Conservation (phyloP, 2,888 invertebrate species). For the Lordiphosa fenestrarum region DNA sequence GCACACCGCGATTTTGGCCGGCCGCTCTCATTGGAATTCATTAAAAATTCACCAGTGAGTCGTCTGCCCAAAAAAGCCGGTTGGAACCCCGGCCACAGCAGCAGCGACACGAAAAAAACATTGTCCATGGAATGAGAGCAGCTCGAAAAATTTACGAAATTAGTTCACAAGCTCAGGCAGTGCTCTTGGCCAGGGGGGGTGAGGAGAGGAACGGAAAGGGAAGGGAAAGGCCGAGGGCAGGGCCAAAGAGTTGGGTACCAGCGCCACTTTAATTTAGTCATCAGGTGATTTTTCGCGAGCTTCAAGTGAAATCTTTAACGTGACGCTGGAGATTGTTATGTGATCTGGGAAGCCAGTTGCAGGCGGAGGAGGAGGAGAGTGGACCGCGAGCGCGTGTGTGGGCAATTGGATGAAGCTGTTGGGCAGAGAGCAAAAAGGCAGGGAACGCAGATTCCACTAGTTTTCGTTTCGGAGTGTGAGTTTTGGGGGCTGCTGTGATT, state of each 20-base stretch:
- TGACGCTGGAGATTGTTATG: slow-evolving; percentile 77
- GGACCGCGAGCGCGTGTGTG: slow-evolving; percentile 52
- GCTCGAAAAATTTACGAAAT: slow-evolving; percentile 77
- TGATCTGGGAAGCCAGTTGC: slow-evolving; percentile 38
- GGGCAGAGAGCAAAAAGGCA: slow-evolving; percentile 1
- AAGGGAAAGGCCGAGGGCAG: slow-evolving; percentile 4
- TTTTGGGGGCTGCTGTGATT: too few species aligned
- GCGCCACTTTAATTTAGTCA: slow-evolving; percentile 78
- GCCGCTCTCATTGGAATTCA: slow-evolving; percentile 75
- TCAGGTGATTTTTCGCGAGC: slow-evolving; percentile 78
- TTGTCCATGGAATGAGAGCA: slow-evolving; percentile 76
- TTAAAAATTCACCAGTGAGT: slow-evolving; percentile 76
- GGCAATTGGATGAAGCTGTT: slow-evolving; percentile 50
- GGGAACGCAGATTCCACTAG: too few species aligned
- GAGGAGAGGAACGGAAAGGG: background rate
- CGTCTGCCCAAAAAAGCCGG: slow-evolving; percentile 75
- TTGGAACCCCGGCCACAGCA: slow-evolving; percentile 52
- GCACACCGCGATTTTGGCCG: slow-evolving; percentile 73
- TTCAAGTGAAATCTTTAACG: slow-evolving; percentile 77
- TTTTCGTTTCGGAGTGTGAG: too few species aligned
- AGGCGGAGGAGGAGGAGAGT: slow-evolving; percentile 5
- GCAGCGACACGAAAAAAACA: slow-evolving; percentile 35
- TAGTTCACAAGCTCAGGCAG: slow-evolving; percentile 71
- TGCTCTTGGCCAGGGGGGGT: background rate
- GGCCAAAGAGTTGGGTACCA: slow-evolving; percentile 55